A percentile compares a stretch with the other conserved stretches of the same genome.
phyloP scores from a whole-genome alignment of 2,797 vertebrate genomes.

The Bufotes viridis region DNA sequence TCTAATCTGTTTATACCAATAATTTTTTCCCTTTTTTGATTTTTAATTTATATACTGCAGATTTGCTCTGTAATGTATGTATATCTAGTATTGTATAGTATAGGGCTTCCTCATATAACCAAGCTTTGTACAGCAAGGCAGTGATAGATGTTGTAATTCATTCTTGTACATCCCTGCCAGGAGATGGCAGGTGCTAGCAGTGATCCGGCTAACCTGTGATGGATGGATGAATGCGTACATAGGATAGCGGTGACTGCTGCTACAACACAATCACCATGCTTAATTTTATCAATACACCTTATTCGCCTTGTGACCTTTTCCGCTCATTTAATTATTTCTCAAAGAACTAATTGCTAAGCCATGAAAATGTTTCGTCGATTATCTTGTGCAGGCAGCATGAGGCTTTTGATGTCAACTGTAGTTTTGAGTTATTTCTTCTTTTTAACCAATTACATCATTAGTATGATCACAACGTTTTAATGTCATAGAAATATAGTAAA shows the following conservation, averaged over 20 bases:
- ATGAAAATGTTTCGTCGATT: neutral
- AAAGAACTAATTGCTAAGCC: neutral
- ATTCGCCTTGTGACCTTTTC: slow-evolving; percentile 26
- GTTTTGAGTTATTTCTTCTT: too few species aligned
- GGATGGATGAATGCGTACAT: slow-evolving; percentile 8
- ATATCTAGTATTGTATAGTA: neutral
- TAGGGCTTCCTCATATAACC: too few species aligned
- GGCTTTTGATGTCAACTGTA: neutral
- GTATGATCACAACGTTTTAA: too few species aligned
- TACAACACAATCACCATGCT: slow-evolving; percentile 22
- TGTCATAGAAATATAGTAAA: too few species aligned
- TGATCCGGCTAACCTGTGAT: neutral
- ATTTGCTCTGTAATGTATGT: neutral
- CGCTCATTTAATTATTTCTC: slow-evolving; percentile 40
- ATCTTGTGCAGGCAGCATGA: neutral
- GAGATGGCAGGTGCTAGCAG: neutral
- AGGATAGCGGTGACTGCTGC: neutral
- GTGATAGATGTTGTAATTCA: too few species aligned
- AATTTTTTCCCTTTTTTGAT: neutral
- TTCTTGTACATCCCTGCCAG: too few species aligned
- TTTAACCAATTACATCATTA: too few species aligned
- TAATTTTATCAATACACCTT: slow-evolving; percentile 35
- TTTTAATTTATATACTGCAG: neutral
- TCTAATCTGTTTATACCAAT: neutral
- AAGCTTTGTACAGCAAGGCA: too few species aligned